phyloP scores from a whole-genome alignment of 2,113 vertebrate species.

The Phrynosoma platyrhinos region DNA sequence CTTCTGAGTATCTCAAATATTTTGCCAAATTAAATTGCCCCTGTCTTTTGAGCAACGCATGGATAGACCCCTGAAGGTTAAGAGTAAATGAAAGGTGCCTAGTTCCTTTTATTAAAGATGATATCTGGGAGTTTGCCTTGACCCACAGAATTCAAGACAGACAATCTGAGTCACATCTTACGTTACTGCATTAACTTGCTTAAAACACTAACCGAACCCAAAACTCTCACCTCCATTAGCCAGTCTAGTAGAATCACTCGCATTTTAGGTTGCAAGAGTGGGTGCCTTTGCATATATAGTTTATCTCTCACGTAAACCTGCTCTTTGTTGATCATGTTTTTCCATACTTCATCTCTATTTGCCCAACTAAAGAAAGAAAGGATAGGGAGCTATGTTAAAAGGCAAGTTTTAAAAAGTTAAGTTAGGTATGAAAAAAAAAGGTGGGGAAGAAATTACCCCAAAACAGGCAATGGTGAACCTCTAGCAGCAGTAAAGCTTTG shows the following conservation, averaged over 20 bases:
- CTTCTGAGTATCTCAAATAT: not conserved
- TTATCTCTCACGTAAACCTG: conserved; percentile 84
- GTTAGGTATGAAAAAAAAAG: not conserved
- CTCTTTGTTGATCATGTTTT: conserved; percentile 93
- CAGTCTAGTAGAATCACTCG: conserved; percentile 94
- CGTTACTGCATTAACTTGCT: not conserved
- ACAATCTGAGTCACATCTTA: not conserved
- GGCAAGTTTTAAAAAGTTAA: not conserved
- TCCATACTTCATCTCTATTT: conserved; percentile 93
- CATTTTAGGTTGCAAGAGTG: conserved; percentile 94
- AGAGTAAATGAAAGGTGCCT: not conserved
- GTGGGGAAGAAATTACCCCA: conserved; percentile 83
- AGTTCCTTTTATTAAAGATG: not conserved
- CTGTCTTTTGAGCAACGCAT: not conserved
- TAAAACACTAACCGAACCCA: conserved; percentile 16
- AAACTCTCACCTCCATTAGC: conserved; percentile 92
- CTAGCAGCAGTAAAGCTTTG: conserved; percentile 74
- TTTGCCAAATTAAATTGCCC: not conserved
- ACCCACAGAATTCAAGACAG: not conserved
- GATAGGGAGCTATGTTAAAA: not conserved
- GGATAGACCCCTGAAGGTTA: not conserved
- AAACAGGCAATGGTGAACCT: conserved; percentile 85
- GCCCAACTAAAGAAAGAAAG: conserved; percentile 86
- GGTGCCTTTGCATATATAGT: conserved; percentile 89
- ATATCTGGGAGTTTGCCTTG: not conserved